Conservation (phyloP, 2,888 invertebrate species). For the Drosophila niveifrons region DNA sequence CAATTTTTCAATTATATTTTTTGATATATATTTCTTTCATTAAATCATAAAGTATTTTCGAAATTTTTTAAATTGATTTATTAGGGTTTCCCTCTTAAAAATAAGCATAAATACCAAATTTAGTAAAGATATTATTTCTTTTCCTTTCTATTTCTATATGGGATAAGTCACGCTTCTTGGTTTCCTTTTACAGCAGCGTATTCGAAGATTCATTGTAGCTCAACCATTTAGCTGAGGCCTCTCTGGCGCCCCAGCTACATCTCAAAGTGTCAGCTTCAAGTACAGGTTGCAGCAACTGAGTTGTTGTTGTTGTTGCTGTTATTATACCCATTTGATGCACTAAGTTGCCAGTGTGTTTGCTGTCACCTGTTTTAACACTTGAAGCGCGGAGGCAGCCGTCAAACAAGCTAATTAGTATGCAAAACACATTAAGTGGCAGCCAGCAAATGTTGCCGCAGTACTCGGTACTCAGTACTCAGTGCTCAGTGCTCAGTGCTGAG, state of each 20-base stretch:
- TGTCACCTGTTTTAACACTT: conserved; percentile 75
- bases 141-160: no score
- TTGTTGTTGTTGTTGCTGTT: conserved; percentile 26
- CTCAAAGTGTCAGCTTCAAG: conserved; percentile 67
- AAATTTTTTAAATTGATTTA: no score
- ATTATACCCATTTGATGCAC: conserved; percentile 53
- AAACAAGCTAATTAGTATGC: conserved; percentile 79
- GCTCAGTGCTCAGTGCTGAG: not conserved
- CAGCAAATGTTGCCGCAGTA: conserved; percentile 66
- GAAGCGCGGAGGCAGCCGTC: conserved; percentile 61
- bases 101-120: no score
- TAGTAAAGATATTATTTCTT: no score
- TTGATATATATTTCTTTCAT: no score
- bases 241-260: conserved; percentile 24
- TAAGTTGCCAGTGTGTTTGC: conserved; percentile 56
- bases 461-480: conserved; percentile 30
- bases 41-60: no score
- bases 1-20: no score
- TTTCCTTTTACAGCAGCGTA: conserved; percentile 32
- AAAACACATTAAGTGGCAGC: conserved; percentile 77
- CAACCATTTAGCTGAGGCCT: conserved; percentile 13
- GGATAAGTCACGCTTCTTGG: no score
- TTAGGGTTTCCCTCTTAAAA: no score
- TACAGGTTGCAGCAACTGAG: conserved; percentile 46
- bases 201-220: conserved; percentile 8